phyloP scores from a whole-genome alignment of 2,888 invertebrate genomes.

The Bhutanitis thaidina region DNA sequence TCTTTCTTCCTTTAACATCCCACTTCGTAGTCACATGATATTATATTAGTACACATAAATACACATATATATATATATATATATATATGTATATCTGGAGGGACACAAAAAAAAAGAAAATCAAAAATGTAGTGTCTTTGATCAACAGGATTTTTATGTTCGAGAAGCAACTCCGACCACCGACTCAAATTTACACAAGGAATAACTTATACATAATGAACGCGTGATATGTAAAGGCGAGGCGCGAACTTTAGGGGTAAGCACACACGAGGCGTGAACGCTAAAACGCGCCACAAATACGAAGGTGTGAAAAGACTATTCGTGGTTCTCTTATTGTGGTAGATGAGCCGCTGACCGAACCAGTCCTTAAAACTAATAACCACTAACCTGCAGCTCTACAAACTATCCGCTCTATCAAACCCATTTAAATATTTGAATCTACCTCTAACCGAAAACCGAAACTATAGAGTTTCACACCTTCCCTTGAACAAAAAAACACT shows the following conservation, averaged over 20 bases:
- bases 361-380: conserved; percentile 56
- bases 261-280: conserved; percentile 72
- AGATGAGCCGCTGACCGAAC: conserved; percentile 67
- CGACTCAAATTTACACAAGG: conserved; percentile 35
- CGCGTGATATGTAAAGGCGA: conserved; percentile 60
- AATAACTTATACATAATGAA: conserved; percentile 54
- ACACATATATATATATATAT: no score
- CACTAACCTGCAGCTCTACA: conserved; percentile 16
- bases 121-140: background rate
- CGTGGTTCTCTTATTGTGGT: conserved; percentile 60
- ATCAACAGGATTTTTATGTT: no score
- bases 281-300: conserved; percentile 69
- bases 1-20: no score
- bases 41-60: no score
- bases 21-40: no score
- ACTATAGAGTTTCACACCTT: no score
- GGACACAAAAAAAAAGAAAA: no score
- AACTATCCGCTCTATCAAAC: background rate
- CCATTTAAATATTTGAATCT: no score
- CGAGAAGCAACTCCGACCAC: conserved; percentile 27
- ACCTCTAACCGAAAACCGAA: no score
- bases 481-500: no score
- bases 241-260: conserved; percentile 74
- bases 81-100: no score
- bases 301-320: conserved; percentile 74